These are phyloP conservation scores for Chymomyza procnemis DNA, from an alignment of 2,888 invertebrate genomes.

Conservation along the genomic window DNA sequence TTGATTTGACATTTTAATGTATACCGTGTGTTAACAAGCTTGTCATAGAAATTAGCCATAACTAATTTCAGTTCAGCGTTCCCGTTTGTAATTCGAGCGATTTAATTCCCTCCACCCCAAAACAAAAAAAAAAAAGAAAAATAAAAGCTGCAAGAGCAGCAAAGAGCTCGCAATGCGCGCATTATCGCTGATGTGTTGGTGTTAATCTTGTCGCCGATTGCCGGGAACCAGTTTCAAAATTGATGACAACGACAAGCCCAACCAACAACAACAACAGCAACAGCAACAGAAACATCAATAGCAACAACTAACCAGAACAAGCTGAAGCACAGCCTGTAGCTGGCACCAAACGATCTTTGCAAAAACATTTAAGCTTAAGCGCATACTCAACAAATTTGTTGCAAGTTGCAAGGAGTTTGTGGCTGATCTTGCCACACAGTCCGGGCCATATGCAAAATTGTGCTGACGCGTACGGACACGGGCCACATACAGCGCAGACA, in stretches of 20 bases:
- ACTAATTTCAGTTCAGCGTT: slow-evolving; percentile 8
- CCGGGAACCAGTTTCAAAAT: slow-evolving; percentile 55
- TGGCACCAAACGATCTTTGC: slow-evolving; percentile 29
- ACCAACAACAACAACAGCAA: slow-evolving; percentile 20
- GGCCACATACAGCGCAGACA: slow-evolving; percentile 55
- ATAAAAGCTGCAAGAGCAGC: not conserved
- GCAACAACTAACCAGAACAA: slow-evolving; percentile 3
- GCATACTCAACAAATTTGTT: slow-evolving; percentile 72
- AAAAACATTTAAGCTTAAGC: slow-evolving; percentile 73
- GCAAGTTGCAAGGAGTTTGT: slow-evolving; percentile 33
- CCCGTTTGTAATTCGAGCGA: slow-evolving; percentile 52
- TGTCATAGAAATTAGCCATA: slow-evolving; percentile 6
- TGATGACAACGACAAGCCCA: slow-evolving; percentile 58
- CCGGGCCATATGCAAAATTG: slow-evolving; percentile 45
- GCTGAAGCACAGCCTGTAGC: not conserved
- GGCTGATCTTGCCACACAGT: slow-evolving; percentile 14
- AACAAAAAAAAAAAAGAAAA: slow-evolving; percentile 16
- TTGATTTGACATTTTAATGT: slow-evolving; percentile 55
- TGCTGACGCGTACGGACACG: slow-evolving; percentile 26
- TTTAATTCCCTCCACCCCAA: slow-evolving; percentile 22
- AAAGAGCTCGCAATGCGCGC: slow-evolving; percentile 8
- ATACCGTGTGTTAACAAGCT: slow-evolving; percentile 18
- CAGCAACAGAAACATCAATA: slow-evolving; percentile 29
- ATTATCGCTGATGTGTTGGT: slow-evolving; percentile 41
- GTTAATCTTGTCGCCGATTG: slow-evolving; percentile 68